These are phyloP conservation scores for Dryococelus australis DNA, from an alignment of 2,888 invertebrate genomes.

Conservation along the genomic window DNA sequence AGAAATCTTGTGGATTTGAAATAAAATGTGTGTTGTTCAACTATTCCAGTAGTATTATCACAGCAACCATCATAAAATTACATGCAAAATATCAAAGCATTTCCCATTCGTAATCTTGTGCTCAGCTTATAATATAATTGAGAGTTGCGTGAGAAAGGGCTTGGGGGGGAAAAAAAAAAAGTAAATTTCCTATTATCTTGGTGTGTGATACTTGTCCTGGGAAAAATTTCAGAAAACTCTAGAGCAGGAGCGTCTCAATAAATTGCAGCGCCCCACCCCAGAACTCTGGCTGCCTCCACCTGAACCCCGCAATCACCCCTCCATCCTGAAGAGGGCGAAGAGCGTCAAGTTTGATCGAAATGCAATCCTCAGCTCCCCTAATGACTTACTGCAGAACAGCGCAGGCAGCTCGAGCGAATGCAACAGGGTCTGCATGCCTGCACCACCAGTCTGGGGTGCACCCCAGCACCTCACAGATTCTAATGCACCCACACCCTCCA, in stretches of 20 bases:
- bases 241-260: neutral
- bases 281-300: neutral
- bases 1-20: too few species aligned
- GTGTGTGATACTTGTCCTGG: neutral
- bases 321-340: conserved; percentile 1
- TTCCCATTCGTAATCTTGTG: too few species aligned
- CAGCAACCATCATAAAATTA: too few species aligned
- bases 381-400: neutral
- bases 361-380: neutral
- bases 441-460: neutral
- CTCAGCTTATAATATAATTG: too few species aligned
- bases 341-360: neutral
- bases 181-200: too few species aligned
- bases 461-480: neutral
- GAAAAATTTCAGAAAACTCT: neutral
- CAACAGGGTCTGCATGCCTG: neutral
- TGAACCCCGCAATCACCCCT: neutral
- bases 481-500: too few species aligned
- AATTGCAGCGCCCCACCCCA: neutral
- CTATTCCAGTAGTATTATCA: too few species aligned
- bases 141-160: too few species aligned
- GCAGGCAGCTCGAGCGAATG: neutral
- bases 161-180: too few species aligned
- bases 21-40: too few species aligned
- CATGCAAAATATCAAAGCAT: too few species aligned